Percentiles rank a stretch among this genome's conserved stretches.
Evolutionary conservation across 2,113 vertebrate species (phyloP).

Genomic region (Anas platyrhynchos): DNA sequence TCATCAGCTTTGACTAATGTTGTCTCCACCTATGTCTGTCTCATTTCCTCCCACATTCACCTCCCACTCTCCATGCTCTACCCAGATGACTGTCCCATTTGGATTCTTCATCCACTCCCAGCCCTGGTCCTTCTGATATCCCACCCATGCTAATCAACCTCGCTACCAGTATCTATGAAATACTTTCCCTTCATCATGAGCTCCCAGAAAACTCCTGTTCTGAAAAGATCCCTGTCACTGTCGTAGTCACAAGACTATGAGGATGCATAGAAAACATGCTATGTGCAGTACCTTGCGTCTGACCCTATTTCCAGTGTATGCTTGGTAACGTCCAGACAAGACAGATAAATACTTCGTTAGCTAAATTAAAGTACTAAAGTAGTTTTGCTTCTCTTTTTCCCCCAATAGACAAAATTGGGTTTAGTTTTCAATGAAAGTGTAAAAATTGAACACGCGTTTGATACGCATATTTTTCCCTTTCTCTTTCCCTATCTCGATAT

Average conservation of each 20-base stretch:
- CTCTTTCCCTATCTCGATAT: not conserved
- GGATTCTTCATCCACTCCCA: not conserved
- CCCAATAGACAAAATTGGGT: not conserved
- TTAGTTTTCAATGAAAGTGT: not conserved
- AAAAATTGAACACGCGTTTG: not conserved
- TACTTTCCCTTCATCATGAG: not conserved
- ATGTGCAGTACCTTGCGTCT: rapidly evolving
- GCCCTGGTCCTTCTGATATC: not conserved
- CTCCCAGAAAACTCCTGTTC: not conserved
- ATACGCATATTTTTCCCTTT: not conserved
- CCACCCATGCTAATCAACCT: not conserved
- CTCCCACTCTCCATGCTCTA: not conserved
- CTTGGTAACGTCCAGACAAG: not conserved
- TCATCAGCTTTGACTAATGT: not conserved
- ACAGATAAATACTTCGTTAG: not conserved
- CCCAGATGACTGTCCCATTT: not conserved
- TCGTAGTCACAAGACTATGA: not conserved
- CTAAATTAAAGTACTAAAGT: not conserved
- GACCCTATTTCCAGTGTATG: not conserved
- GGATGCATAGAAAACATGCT: not conserved
- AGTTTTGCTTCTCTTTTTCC: not conserved
- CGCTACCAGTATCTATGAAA: not conserved
- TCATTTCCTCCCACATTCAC: not conserved
- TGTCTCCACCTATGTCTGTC: not conserved
- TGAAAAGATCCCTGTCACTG: not conserved